phyloP scores from a whole-genome alignment of 2,888 invertebrate genomes.

The Iphiclides podalirius region DNA sequence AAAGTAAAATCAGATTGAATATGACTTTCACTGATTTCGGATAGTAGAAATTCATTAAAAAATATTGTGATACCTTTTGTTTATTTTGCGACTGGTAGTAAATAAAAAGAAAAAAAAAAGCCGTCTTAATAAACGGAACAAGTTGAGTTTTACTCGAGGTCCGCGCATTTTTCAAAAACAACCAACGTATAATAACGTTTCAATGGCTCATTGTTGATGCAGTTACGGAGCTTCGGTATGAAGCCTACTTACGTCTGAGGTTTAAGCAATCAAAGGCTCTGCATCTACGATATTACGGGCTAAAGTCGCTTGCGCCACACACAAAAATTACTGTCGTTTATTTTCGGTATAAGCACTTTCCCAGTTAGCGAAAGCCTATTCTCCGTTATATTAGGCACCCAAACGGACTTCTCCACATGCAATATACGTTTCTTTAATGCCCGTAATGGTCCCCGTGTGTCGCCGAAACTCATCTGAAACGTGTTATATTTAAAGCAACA shows the following conservation, averaged over 20 bases:
- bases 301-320: constrained; percentile 2
- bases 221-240: constrained; percentile 21
- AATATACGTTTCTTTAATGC: constrained; percentile 6
- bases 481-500: neutral
- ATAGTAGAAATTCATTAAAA: neutral
- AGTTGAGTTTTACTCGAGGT: neutral
- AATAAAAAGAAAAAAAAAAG: too few species aligned
- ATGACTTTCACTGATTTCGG: constrained; percentile 9
- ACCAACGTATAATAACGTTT: constrained; percentile 28
- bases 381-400: constrained; percentile 23
- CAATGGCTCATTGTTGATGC: constrained; percentile 43
- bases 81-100: neutral
- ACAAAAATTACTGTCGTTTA: constrained; percentile 2
- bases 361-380: constrained; percentile 20
- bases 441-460: constrained; percentile 7
- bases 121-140: too few species aligned
- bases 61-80: neutral
- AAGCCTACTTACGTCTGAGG: neutral
- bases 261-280: constrained; percentile 7
- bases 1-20: constrained; percentile 2
- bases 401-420: constrained; percentile 5
- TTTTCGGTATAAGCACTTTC: constrained; percentile 21
- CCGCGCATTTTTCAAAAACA: neutral
- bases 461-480: constrained; percentile 1
- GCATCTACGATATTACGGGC: neutral